Evolutionary conservation across 2,888 invertebrate species (phyloP).

Genomic region (Ennomos quercinarius): DNA sequence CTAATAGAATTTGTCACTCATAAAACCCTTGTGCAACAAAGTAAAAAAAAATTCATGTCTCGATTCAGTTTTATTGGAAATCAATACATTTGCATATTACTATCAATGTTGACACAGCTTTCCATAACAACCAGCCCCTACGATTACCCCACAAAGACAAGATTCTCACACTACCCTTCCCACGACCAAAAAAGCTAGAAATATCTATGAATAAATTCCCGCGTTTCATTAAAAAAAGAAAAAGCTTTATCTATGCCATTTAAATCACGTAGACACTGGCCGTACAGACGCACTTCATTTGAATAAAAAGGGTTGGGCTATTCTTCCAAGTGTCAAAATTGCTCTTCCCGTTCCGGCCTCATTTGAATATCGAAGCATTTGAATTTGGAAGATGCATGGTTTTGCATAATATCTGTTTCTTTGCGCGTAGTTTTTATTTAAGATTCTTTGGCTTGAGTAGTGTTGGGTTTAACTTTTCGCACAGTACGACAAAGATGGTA

Average conservation of each 20-base stretch:
- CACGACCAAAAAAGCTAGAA: slow-evolving; percentile 54
- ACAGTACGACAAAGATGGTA: slow-evolving; percentile 60
- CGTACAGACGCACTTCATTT: slow-evolving; percentile 72
- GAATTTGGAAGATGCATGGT: slow-evolving; percentile 59
- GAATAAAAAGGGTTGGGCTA: slow-evolving; percentile 77
- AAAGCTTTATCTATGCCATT: slow-evolving; percentile 65
- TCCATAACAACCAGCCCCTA: slow-evolving; percentile 75
- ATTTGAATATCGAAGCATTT: slow-evolving; percentile 78
- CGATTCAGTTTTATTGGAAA: slow-evolving; percentile 50
- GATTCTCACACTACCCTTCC: slow-evolving; percentile 61
- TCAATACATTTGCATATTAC: slow-evolving; percentile 73
- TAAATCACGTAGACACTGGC: slow-evolving; percentile 62
- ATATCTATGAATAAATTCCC: slow-evolving; percentile 76
- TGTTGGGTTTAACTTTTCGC: slow-evolving; percentile 63
- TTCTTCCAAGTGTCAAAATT: slow-evolving; percentile 84
- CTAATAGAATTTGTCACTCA: slow-evolving; percentile 10
- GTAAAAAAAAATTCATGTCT: slow-evolving; percentile 36
- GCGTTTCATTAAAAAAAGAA: slow-evolving; percentile 57
- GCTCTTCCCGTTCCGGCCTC: slow-evolving; percentile 77
- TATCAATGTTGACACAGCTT: slow-evolving; percentile 81
- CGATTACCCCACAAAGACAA: slow-evolving; percentile 71
- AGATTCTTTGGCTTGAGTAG: slow-evolving; percentile 29
- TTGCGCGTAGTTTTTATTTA: slow-evolving; percentile 28
- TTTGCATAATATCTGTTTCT: slow-evolving; percentile 76
- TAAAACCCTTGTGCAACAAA: slow-evolving; percentile 33